Percentiles rank a stretch among this genome's conserved stretches.
These are phyloP conservation scores for Sarcophaga subvicina DNA, from an alignment of 2,888 invertebrate species.

Conservation along the genomic window DNA sequence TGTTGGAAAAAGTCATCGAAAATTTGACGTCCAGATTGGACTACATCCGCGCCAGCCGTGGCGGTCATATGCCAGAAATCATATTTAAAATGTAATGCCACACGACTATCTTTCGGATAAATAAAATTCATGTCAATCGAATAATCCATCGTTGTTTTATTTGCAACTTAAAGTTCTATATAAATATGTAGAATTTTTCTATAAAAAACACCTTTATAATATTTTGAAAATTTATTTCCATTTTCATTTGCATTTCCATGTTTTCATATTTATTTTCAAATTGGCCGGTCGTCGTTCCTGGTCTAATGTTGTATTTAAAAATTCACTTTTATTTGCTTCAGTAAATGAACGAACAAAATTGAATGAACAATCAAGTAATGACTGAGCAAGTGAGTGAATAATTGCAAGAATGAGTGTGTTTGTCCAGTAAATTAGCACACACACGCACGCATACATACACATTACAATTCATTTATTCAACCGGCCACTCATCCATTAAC, in stretches of 20 bases:
- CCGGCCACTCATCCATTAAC: neutral
- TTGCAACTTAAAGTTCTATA: too few relatives aligned
- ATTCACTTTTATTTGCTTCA: neutral
- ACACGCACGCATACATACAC: neutral
- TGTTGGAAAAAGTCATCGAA: too few relatives aligned
- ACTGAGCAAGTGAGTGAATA: conserved; percentile 35
- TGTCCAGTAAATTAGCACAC: neutral
- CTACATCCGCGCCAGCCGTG: too few relatives aligned
- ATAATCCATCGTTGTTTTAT: too few relatives aligned
- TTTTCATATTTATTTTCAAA: neutral
- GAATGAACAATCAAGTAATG: conserved; percentile 21
- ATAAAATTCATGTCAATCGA: too few relatives aligned
- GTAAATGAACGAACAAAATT: conserved; percentile 2
- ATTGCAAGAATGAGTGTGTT: conserved; percentile 10
- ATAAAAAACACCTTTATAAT: too few relatives aligned
- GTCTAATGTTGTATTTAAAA: neutral
- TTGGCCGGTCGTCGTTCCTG: neutral
- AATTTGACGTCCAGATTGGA: too few relatives aligned
- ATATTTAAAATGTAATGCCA: too few relatives aligned
- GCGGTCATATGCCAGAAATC: too few relatives aligned
- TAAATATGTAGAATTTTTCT: too few relatives aligned
- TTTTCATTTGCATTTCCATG: neutral
- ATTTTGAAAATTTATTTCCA: too few relatives aligned
- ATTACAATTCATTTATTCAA: conserved; percentile 9
- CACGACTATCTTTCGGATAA: too few relatives aligned